Conservation (phyloP, 2,113 vertebrate genomes). For the Hiodon tergisus region DNA sequence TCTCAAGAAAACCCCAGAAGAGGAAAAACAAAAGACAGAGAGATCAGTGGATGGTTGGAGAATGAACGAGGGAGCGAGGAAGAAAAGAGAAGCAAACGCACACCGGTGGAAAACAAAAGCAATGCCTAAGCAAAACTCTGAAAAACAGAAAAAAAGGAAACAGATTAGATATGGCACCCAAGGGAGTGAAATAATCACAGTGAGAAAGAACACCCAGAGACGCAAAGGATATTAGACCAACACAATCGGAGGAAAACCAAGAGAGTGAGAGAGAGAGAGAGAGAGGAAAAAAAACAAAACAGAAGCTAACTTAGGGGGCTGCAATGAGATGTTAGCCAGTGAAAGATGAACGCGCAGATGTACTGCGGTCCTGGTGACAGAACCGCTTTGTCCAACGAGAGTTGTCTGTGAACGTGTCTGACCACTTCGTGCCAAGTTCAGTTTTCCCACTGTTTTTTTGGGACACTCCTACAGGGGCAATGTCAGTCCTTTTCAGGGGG, state of each 20-base stretch:
- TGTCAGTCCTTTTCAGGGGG: too few relatives aligned
- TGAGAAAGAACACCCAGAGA: conserved; percentile 36
- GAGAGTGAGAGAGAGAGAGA: background rate
- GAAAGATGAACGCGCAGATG: background rate
- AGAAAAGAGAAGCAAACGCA: conserved; percentile 33
- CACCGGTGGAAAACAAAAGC: conserved; percentile 51
- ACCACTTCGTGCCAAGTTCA: too few relatives aligned
- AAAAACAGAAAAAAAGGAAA: conserved; percentile 71
- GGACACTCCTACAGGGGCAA: too few relatives aligned
- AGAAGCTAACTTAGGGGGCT: conserved; percentile 17
- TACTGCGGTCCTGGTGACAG: background rate
- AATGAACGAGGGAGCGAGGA: conserved; percentile 36
- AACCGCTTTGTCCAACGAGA: too few relatives aligned
- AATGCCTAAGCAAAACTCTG: conserved; percentile 73
- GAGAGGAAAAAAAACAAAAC: conserved; percentile 20
- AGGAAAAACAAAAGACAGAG: conserved; percentile 68
- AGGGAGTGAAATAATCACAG: conserved; percentile 36
- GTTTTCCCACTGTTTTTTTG: too few relatives aligned
- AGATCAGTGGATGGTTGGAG: conserved; percentile 74
- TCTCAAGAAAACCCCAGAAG: conserved; percentile 85
- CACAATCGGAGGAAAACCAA: conserved; percentile 25
- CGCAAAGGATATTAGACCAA: conserved; percentile 31
- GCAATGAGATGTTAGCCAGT: conserved; percentile 17
- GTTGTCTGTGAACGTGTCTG: too few relatives aligned
- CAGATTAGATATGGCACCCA: conserved; percentile 66